These are phyloP conservation scores for Nerophis ophidion DNA, from an alignment of 2,113 vertebrate genomes.

Conservation along the genomic window DNA sequence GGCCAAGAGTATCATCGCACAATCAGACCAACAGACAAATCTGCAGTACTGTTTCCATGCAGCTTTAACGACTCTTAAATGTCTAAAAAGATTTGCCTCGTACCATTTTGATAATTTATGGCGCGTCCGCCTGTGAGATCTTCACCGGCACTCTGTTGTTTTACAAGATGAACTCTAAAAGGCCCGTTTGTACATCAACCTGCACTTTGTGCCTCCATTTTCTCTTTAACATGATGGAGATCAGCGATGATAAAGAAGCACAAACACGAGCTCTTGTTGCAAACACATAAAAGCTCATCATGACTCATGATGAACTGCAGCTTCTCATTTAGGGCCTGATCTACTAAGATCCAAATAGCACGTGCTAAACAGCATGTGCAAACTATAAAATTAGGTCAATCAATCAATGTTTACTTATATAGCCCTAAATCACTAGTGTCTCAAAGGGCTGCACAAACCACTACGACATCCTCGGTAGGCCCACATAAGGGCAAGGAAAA, in stretches of 20 bases:
- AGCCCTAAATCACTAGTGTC: too few relatives aligned
- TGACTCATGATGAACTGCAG: slow-evolving; percentile 21
- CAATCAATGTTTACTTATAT: too few relatives aligned
- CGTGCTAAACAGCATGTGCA: too few relatives aligned
- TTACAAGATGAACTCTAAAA: slow-evolving; percentile 5
- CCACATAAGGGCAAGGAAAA: too few relatives aligned
- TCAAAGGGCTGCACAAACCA: too few relatives aligned
- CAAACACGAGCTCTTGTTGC: slow-evolving; percentile 21
- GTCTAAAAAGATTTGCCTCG: not conserved
- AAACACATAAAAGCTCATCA: slow-evolving; percentile 26
- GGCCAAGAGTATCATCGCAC: not conserved
- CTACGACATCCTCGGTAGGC: too few relatives aligned
- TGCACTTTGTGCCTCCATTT: slow-evolving; percentile 15
- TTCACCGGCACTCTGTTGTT: not conserved
- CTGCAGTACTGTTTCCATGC: not conserved
- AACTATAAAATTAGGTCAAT: too few relatives aligned
- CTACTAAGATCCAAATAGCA: too few relatives aligned
- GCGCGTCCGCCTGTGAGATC: not conserved
- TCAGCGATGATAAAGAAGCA: slow-evolving; percentile 1
- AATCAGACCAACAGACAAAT: not conserved
- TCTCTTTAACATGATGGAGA: slow-evolving; percentile 27
- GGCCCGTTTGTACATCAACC: slow-evolving; percentile 28
- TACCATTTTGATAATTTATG: slow-evolving; percentile 4
- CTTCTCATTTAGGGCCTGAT: not conserved
- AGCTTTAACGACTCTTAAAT: not conserved